These are phyloP conservation scores for Tenrec ecaudatus DNA, from an alignment of 2,113 vertebrate genomes.

Conservation along the genomic window DNA sequence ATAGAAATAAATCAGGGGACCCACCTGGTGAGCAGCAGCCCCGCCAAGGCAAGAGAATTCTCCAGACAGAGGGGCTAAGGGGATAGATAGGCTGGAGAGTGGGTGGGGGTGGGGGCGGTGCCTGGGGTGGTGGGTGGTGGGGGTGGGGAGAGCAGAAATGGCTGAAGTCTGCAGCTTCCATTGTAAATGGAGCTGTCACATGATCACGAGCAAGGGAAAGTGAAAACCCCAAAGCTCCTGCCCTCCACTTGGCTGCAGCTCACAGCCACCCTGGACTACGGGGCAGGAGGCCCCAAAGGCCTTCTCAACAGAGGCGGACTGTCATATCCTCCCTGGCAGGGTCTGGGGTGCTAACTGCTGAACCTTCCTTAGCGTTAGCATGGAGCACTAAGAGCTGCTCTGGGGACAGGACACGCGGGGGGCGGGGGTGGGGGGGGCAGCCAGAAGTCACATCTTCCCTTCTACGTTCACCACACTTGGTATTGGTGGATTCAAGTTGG, in stretches of 20 bases:
- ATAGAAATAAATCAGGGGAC: conserved; percentile 69
- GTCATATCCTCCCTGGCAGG: neutral
- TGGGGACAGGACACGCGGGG: neutral
- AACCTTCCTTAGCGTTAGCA: neutral
- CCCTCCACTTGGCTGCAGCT: too few species aligned
- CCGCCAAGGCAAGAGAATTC: conserved; percentile 54
- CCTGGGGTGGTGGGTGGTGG: neutral
- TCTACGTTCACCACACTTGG: neutral
- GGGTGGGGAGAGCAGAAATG: neutral
- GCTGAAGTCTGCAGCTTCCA: neutral
- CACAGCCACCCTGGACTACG: neutral
- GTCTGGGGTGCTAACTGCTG: neutral
- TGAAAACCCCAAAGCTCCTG: neutral
- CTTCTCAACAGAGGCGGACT: neutral
- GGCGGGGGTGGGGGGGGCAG: fast-evolving
- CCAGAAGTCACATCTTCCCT: neutral
- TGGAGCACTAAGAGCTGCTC: neutral
- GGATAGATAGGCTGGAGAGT: neutral
- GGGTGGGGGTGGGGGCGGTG: too few species aligned
- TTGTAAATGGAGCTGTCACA: neutral
- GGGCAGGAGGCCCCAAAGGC: neutral
- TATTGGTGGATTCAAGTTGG: neutral
- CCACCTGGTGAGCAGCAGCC: conserved; percentile 74
- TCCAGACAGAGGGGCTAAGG: neutral
- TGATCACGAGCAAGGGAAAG: neutral